These are phyloP conservation scores for Diogma glabrata DNA, from an alignment of 2,888 invertebrate species.

Conservation along the genomic window DNA sequence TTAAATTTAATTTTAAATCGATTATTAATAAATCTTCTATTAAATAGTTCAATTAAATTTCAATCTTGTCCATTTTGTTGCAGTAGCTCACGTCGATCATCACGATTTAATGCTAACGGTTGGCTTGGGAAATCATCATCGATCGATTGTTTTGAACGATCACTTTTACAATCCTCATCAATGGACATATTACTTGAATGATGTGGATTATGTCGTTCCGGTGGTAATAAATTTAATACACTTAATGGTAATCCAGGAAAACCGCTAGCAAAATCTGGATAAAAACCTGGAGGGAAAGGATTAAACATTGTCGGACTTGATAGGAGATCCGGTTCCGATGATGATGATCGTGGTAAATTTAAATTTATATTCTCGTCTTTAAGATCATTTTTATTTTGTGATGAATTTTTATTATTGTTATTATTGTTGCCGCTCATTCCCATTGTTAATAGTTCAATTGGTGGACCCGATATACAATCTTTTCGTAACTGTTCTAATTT, in stretches of 20 bases:
- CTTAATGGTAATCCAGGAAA: slow-evolving; percentile 70
- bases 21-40: slow-evolving; percentile 3
- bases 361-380: slow-evolving; percentile 34
- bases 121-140: slow-evolving; percentile 44
- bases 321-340: slow-evolving; percentile 53
- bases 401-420: slow-evolving; percentile 42
- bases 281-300: slow-evolving; percentile 69
- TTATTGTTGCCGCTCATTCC: slow-evolving; percentile 40
- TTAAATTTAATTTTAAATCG: not conserved
- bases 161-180: slow-evolving; percentile 55
- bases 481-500: slow-evolving; percentile 78
- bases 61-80: slow-evolving; percentile 77
- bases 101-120: slow-evolving; percentile 46
- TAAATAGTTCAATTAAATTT: slow-evolving; percentile 23
- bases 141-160: slow-evolving; percentile 48
- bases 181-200: slow-evolving; percentile 44
- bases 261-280: slow-evolving; percentile 68
- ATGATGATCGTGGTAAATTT: slow-evolving; percentile 44
- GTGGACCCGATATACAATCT: slow-evolving; percentile 74
- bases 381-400: slow-evolving; percentile 26
- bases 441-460: slow-evolving; percentile 54
- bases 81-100: slow-evolving; percentile 50
- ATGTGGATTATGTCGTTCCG: slow-evolving; percentile 53
- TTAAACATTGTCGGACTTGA: slow-evolving; percentile 57
- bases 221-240: slow-evolving; percentile 74